Base-by-base conservation (phyloP, 2,113 vertebrate species). In the Pachyramphus minor region DNA sequence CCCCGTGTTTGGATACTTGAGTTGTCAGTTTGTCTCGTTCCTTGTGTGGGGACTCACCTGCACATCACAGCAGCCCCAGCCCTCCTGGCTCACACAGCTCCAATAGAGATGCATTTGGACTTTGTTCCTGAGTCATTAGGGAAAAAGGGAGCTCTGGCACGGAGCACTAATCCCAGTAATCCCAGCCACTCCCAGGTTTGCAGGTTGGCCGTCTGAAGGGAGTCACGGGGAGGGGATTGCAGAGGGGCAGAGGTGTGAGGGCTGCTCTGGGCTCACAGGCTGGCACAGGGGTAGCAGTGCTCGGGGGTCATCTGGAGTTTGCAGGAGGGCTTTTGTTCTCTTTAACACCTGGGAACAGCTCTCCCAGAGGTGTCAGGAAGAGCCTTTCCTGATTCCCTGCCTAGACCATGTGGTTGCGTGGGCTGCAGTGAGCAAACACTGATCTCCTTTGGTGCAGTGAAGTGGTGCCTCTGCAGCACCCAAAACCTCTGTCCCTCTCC, bases 331-430 rank as follows among this genome's bases (percentile, higher is more conserved):
- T 44, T 37, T 69, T 55, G 35, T 24, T 41, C 63, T 52, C 44
- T 14, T 4, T 21, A 2, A 3, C 49, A 12, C 30, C 39, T 4
- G 73, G 56, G 59, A 41, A 3, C 50, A 16, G 82, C 83, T 72
- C 23, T 93, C 68, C 64, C 45, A n/a, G 77, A 41, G 42, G 60
- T 5, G 10, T 9, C 45, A 3, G 91, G 41, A 19, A 58, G 37
- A 28, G 19, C 84, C 84, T 87, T 50, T 22, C 68, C 85, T 33
- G 9, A 7, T 12, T 53, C 56, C 6, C 52, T 8, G 63, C 35
- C 1, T 7, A 75, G 49, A 24, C 47, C 14, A 0, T 2, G 78
- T 27, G 2, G 0, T 4, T 0, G 1, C 1, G 1, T 30, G 79
- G 87, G 80, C 73, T 58, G 73, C 5, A 14, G 14, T 2, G 27